A percentile compares a stretch with the other conserved stretches of the same genome.
Conservation (phyloP, 1,140 invertebrate genomes). For the Cepaea nemoralis region DNA sequence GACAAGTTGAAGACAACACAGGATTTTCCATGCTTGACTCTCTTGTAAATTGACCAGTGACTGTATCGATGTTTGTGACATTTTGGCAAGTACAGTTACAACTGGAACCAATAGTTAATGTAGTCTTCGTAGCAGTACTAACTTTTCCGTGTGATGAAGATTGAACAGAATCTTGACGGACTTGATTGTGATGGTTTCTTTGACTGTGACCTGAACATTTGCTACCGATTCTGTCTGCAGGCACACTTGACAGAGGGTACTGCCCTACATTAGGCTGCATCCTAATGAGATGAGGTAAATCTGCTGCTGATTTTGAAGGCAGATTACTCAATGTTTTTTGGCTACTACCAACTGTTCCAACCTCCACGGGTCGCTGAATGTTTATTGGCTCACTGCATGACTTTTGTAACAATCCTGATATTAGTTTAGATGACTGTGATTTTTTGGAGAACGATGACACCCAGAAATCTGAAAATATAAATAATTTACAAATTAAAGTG, state of each 20-base stretch:
- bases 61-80: too few species aligned
- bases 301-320: slow-evolving; percentile 47
- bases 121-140: too few species aligned
- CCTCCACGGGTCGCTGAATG: slow-evolving; percentile 45
- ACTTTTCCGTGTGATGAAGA: too few species aligned
- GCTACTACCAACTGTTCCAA: slow-evolving; percentile 7
- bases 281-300: slow-evolving; percentile 45
- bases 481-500: too few species aligned
- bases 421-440: slow-evolving; percentile 46
- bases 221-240: too few species aligned
- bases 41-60: too few species aligned
- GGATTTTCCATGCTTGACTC: too few species aligned
- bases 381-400: slow-evolving; percentile 66
- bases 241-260: neutral
- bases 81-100: neutral
- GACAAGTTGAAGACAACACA: too few species aligned
- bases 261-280: neutral
- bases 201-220: too few species aligned
- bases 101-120: neutral
- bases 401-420: slow-evolving; percentile 77
- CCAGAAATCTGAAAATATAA: slow-evolving; percentile 82
- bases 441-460: slow-evolving; percentile 79
- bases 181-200: neutral
- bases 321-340: slow-evolving; percentile 30
- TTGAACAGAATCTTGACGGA: too few species aligned